Conservation (phyloP, 1,140 invertebrate species). For the Drosophila sp. region DNA sequence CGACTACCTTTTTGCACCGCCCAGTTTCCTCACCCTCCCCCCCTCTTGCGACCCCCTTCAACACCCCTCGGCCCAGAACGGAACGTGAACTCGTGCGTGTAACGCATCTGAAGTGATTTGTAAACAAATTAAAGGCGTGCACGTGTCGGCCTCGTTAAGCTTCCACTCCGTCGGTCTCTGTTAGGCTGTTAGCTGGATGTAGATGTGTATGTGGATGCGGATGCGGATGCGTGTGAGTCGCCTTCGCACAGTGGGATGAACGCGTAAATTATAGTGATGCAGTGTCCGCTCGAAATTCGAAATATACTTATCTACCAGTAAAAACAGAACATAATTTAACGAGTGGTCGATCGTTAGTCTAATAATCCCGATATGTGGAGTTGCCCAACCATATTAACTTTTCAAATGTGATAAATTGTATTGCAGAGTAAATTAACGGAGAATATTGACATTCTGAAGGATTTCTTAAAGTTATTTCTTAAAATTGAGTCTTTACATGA, state of each 20-base stretch:
- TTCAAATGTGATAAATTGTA: no score
- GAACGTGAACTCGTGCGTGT: constrained; percentile 74
- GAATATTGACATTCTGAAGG: no score
- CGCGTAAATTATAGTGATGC: not conserved
- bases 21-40: not conserved
- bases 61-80: not conserved
- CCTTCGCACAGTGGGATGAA: not conserved
- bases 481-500: no score
- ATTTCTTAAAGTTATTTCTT: no score
- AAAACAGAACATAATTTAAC: no score
- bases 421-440: no score
- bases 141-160: constrained; percentile 77
- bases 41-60: not conserved
- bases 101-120: constrained; percentile 84
- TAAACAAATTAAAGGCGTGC: constrained; percentile 84
- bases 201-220: constrained; percentile 18
- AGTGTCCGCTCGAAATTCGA: no score
- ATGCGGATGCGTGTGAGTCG: constrained; percentile 37
- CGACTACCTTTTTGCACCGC: not conserved
- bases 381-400: no score
- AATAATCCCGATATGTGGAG: no score
- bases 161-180: constrained; percentile 47
- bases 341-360: no score
- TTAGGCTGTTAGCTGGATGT: not conserved
- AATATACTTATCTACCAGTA: no score